phyloP scores from a whole-genome alignment of 2,888 invertebrate genomes.

The Megaustenia siamemsis region DNA sequence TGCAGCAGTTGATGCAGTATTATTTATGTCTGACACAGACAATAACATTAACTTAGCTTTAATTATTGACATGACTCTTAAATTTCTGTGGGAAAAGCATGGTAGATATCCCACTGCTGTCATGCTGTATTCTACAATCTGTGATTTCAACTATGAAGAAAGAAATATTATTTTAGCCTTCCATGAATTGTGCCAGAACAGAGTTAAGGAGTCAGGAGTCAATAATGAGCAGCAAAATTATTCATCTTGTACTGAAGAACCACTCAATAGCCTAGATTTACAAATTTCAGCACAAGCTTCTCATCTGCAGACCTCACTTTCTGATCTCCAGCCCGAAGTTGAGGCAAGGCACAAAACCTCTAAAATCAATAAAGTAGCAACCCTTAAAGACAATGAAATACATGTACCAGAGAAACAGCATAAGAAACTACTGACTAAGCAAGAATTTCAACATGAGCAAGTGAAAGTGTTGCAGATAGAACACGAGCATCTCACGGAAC shows the following conservation, averaged over 20 bases:
- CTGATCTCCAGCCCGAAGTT: neutral
- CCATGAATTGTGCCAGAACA: neutral
- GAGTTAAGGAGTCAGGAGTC: neutral
- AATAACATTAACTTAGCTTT: neutral
- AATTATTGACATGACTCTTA: neutral
- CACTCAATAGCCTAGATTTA: neutral
- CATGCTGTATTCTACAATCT: neutral
- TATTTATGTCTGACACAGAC: neutral
- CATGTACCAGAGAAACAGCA: neutral
- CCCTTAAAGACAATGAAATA: neutral
- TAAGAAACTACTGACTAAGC: neutral
- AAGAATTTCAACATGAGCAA: neutral
- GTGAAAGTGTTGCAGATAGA: conserved; percentile 14
- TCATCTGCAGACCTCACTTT: neutral
- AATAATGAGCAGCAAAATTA: neutral
- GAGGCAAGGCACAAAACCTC: neutral
- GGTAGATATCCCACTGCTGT: conserved; percentile 8
- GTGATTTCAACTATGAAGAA: conserved; percentile 18
- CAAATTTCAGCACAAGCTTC: neutral
- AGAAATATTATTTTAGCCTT: conserved; percentile 25
- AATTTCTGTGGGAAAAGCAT: conserved; percentile 5
- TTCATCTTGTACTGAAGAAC: neutral
- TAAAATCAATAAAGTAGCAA: neutral
- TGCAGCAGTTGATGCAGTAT: conserved; percentile 26
- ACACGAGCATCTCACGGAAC: neutral